A percentile compares a stretch with the other conserved stretches of the same genome.
These are phyloP conservation scores for Carassius carassius DNA, from an alignment of 2,113 vertebrate genomes.

Conservation along the genomic window DNA sequence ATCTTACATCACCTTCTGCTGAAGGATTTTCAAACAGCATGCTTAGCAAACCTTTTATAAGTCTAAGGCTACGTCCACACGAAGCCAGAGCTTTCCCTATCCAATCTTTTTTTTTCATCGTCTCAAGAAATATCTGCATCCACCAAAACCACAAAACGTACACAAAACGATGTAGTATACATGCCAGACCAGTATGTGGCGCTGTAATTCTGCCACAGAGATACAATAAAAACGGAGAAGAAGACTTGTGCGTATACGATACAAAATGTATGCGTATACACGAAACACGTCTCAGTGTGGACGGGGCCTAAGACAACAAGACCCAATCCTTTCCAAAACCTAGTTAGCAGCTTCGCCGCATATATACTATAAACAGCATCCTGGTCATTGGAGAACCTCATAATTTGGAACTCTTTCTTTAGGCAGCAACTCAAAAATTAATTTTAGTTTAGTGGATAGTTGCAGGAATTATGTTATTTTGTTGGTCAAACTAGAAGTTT, in stretches of 20 bases:
- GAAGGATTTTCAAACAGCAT: slow-evolving; percentile 30
- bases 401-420: background rate
- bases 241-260: too few species aligned
- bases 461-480: background rate
- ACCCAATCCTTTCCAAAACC: background rate
- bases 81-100: too few species aligned
- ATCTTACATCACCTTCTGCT: slow-evolving; percentile 49
- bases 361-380: background rate
- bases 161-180: too few species aligned
- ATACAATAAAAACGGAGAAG: too few species aligned
- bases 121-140: too few species aligned
- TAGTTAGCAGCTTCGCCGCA: background rate
- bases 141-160: too few species aligned
- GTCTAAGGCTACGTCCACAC: background rate
- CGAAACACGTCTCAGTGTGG: too few species aligned
- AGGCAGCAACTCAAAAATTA: background rate
- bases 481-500: background rate
- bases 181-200: too few species aligned
- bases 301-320: background rate
- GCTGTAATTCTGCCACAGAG: too few species aligned
- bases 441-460: background rate
- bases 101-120: too few species aligned
- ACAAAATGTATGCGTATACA: too few species aligned
- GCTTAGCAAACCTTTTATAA: background rate
- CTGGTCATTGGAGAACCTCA: background rate